These are phyloP conservation scores for Polyommatus iphigenia DNA, from an alignment of 2,888 invertebrate genomes.

Conservation along the genomic window DNA sequence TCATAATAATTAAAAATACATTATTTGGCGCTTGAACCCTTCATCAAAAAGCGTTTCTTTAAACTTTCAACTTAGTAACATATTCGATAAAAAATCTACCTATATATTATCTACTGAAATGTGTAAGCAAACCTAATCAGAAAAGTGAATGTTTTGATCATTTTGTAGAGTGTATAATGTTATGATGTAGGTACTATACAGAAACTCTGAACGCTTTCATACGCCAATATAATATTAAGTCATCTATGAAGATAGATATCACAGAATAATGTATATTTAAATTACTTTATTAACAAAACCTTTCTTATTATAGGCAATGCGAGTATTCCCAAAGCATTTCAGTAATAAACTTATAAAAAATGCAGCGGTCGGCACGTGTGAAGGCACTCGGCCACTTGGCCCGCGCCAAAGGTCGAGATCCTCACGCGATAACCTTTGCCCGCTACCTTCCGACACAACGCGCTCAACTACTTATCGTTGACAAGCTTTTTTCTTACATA, in stretches of 20 bases:
- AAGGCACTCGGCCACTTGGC: slow-evolving; percentile 11
- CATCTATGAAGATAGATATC: background rate
- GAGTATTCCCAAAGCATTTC: background rate
- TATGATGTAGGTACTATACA: background rate
- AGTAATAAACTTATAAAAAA: background rate
- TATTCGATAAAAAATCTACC: background rate
- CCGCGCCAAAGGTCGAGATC: slow-evolving; percentile 15
- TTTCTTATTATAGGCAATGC: background rate
- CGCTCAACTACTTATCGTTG: background rate
- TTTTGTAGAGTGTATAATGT: background rate
- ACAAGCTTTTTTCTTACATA: background rate
- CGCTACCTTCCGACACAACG: background rate
- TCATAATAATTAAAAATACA: background rate
- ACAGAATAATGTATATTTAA: background rate
- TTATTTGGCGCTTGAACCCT: background rate
- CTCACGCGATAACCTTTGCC: slow-evolving; percentile 10
- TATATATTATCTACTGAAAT: background rate
- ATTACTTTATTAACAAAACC: background rate
- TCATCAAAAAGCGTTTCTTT: slow-evolving; percentile 6
- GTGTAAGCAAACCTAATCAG: slow-evolving; percentile 8
- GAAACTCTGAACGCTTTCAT: background rate
- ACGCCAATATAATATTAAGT: background rate
- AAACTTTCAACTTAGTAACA: background rate
- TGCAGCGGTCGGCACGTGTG: slow-evolving; percentile 12
- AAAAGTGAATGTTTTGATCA: background rate